These are phyloP conservation scores for Sisor rabdophorus DNA, from an alignment of 2,113 vertebrate genomes.

Conservation along the genomic window DNA sequence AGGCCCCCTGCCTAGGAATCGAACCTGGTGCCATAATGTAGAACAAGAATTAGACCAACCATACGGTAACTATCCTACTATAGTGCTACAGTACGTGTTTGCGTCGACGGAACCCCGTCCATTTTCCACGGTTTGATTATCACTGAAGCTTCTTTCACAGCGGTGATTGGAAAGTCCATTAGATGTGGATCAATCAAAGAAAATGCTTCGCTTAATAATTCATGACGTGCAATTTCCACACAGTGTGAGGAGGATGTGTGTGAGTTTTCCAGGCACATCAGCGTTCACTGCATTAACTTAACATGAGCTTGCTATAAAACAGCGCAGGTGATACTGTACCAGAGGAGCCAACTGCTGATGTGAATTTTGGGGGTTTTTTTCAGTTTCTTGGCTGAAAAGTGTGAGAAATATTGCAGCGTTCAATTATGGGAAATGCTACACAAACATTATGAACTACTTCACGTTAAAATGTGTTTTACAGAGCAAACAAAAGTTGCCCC, in stretches of 20 bases:
- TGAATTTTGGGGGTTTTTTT: not conserved
- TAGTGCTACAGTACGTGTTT: not conserved
- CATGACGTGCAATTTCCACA: slow-evolving; percentile 50
- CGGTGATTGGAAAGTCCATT: slow-evolving; percentile 50
- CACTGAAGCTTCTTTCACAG: slow-evolving; percentile 40
- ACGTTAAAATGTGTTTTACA: slow-evolving; percentile 13
- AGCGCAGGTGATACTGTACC: too few relatives aligned
- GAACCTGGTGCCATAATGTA: too few relatives aligned
- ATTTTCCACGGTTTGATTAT: slow-evolving; percentile 39
- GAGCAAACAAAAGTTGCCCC: slow-evolving; percentile 22
- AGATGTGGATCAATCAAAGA: slow-evolving; percentile 48
- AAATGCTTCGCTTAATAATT: slow-evolving; percentile 54
- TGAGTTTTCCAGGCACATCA: slow-evolving; percentile 27
- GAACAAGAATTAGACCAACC: not conserved
- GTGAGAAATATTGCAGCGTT: not conserved
- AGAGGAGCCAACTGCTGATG: not conserved
- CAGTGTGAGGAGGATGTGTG: slow-evolving; percentile 23
- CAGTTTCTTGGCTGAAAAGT: not conserved
- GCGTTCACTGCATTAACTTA: slow-evolving; percentile 36
- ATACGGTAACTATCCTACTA: not conserved
- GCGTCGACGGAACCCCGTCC: slow-evolving; percentile 1
- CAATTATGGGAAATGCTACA: not conserved
- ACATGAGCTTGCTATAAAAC: not conserved
- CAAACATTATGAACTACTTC: slow-evolving; percentile 13
- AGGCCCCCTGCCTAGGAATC: too few relatives aligned